Evolutionary conservation across 1,140 invertebrate species (phyloP).

Genomic region (Drosophila pandora): DNA sequence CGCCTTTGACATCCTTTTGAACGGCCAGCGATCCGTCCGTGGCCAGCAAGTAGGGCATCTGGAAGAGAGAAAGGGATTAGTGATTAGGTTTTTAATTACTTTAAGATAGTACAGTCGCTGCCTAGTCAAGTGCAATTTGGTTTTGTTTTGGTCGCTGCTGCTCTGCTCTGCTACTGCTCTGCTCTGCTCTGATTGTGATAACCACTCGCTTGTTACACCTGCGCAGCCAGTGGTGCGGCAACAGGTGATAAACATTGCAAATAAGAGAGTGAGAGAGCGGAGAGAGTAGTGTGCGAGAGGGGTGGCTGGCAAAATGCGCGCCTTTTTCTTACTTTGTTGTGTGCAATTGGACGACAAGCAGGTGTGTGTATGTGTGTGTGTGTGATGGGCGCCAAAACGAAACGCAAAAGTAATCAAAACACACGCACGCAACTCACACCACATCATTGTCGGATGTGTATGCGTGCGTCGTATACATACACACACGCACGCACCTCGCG

Average conservation of each 20-base stretch:
- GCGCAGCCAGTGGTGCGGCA: conserved; percentile 67
- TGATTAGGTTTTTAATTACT: no score
- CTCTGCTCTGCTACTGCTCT: not conserved
- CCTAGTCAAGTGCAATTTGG: conserved; percentile 21
- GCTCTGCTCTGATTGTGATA: conserved; percentile 60
- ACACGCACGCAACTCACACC: conserved; percentile 75
- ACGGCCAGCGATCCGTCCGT: conserved; percentile 82
- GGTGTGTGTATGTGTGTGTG: conserved; percentile 1
- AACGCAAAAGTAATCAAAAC: conserved; percentile 79
- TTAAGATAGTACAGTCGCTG: conserved; percentile 23
- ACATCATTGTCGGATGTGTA: conserved; percentile 45
- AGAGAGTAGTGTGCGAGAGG: conserved; percentile 1
- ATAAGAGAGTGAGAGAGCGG: not conserved
- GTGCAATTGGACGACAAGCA: conserved; percentile 64
- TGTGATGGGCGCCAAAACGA: conserved; percentile 68
- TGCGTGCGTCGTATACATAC: conserved; percentile 27
- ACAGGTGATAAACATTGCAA: conserved; percentile 62
- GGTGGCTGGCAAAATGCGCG: conserved; percentile 61
- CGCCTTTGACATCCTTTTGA: conserved; percentile 83
- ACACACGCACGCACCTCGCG: conserved; percentile 1
- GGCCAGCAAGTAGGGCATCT: conserved; percentile 83
- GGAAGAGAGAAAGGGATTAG: conserved; percentile 13
- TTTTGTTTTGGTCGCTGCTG: conserved; percentile 34
- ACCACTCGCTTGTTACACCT: conserved; percentile 60
- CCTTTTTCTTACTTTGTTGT: conserved; percentile 52